Evolutionary conservation across 2,888 invertebrate genomes (phyloP), one percentile per base, ranked within the genome.

Genomic region (Aleiodes testaceus): DNA sequence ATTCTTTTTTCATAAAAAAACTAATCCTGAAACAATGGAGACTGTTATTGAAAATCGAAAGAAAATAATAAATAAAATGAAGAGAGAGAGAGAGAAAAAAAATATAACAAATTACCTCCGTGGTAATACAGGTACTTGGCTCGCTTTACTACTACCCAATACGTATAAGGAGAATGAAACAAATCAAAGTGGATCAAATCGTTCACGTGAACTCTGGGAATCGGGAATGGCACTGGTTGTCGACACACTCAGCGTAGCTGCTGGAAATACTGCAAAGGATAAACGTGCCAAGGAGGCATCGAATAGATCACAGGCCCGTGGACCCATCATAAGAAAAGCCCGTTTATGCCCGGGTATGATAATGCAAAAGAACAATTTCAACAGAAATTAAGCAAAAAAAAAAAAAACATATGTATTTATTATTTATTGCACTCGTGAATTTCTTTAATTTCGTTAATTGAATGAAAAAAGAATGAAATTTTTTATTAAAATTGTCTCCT

Each of bases 241-340:
- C 77, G 90, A 90, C 72, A 89, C 90, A 72, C 85, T 95, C n/a
- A 94, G 94, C 79, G 92, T 95, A 70, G 95, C 95, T 9, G 96
- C 96, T 63, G 95, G 94, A 65, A 93, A 94, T 74, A 94, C 94
- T 16, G 96, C 96, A 66, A 96, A 96, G 88, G 96, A 96, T 87
- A 96, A 96, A 87, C 91, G 96, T 53, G 92, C 93, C 74, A 96
- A 96, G 86, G 95, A 95, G 88, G 92, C 93, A 64, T 92, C 94
- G 87, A 93, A 95, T 66, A 81, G 85, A 64, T 84, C 86, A 9
- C 86, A 87, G 75, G 84, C 82, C 30, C 84, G 86, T 61, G 82
- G 82, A 61, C 86, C 85, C 36, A 72, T 80, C 22, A 70, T 81
- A 14, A 78, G 84, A 73, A 84, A 82, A 74, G 59, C 79, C 18